A percentile compares a stretch with the other conserved stretches of the same genome.
Conservation (phyloP, 2,888 invertebrate species). For the Dioctria linearis region DNA sequence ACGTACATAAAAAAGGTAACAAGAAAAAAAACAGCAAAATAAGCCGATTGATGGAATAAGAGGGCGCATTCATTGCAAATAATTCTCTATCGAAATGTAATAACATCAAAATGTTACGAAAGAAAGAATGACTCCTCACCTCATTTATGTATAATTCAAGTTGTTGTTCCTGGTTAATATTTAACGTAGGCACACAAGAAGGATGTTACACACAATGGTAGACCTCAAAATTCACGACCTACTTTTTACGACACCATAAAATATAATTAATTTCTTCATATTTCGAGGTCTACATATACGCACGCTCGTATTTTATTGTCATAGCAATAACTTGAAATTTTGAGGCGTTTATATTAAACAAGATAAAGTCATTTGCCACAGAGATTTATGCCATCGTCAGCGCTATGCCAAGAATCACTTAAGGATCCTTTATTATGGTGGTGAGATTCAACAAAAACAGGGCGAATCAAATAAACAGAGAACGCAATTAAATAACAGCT, state of each 20-base stretch:
- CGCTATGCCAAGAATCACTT: too few relatives aligned
- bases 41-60: background rate
- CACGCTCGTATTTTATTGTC: background rate
- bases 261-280: constrained; percentile 6
- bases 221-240: constrained; percentile 2
- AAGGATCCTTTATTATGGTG: background rate
- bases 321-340: background rate
- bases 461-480: background rate
- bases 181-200: background rate
- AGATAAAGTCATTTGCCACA: background rate
- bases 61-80: background rate
- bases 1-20: background rate
- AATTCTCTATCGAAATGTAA: background rate
- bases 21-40: background rate
- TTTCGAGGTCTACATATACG: background rate
- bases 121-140: background rate
- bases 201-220: background rate
- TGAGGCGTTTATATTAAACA: background rate
- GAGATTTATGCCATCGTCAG: too few relatives aligned
- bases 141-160: too few relatives aligned
- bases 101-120: background rate
- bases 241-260: background rate
- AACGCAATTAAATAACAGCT: background rate
- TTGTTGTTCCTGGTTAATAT: too few relatives aligned
- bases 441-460: background rate